Evolutionary conservation across 2,888 invertebrate genomes (phyloP).

Genomic region (Ormyrus pomaceus): DNA sequence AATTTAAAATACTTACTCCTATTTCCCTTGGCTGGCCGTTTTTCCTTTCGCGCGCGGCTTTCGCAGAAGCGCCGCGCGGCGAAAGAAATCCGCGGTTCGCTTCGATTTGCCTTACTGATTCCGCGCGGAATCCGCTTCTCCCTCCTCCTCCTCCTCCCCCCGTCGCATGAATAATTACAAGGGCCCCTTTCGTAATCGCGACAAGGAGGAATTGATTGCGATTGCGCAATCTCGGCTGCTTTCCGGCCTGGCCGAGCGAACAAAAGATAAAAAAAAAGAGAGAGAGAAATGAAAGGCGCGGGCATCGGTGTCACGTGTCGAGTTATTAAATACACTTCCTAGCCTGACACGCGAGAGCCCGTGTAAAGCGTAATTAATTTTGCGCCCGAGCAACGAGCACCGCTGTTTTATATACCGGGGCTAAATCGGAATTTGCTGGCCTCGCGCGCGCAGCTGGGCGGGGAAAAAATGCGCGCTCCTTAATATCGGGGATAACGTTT

Average conservation of each 20-base stretch:
- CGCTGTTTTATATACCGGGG: too few species aligned
- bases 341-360: constrained; percentile 4
- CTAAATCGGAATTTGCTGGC: too few species aligned
- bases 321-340: constrained; percentile 19
- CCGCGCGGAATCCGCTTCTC: too few species aligned
- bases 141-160: too few species aligned
- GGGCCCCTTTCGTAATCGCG: background rate
- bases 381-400: background rate
- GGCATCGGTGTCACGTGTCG: constrained; percentile 19
- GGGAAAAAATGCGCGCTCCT: too few species aligned
- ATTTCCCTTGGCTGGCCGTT: background rate
- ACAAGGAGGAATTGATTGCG: constrained; percentile 1
- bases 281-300: background rate
- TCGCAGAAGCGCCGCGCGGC: background rate
- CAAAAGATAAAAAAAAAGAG: background rate
- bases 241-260: background rate
- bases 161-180: background rate
- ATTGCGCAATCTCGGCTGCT: constrained; percentile 15
- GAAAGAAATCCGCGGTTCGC: background rate
- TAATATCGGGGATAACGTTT: too few species aligned
- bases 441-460: too few species aligned
- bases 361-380: constrained; percentile 6
- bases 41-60: background rate
- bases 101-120: constrained; percentile 22
- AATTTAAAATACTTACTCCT: constrained; percentile 29